Conservation (phyloP, 1,140 invertebrate genomes). For the Calephelis nemesis region DNA sequence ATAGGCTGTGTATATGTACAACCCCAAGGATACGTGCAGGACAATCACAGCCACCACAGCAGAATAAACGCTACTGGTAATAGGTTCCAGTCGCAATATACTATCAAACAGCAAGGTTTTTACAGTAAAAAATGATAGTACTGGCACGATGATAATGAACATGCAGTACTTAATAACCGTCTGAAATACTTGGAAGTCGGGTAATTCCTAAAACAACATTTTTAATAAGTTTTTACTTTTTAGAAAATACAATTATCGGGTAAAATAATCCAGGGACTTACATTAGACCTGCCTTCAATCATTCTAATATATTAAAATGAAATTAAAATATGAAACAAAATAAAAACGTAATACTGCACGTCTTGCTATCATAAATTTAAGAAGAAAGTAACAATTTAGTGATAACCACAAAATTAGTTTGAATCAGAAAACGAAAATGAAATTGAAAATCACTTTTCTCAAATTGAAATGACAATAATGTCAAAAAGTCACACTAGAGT, state of each 20-base stretch:
- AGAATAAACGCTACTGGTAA: constrained; percentile 86
- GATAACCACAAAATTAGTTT: no score
- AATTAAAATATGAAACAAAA: constrained; percentile 45
- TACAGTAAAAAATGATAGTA: constrained; percentile 80
- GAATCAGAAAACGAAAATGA: no score
- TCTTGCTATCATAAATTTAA: constrained; percentile 1
- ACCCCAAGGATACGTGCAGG: constrained; percentile 85
- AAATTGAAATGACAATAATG: no score
- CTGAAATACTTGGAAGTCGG: constrained; percentile 81
- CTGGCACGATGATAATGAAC: constrained; percentile 82
- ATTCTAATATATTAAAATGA: constrained; percentile 66
- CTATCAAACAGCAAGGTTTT: constrained; percentile 82
- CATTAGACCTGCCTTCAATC: constrained; percentile 77
- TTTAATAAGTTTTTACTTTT: constrained; percentile 30
- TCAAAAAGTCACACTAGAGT: constrained; percentile 1
- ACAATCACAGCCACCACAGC: constrained; percentile 85
- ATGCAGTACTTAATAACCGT: constrained; percentile 83
- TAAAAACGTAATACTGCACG: constrained; percentile 22
- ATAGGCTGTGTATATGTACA: constrained; percentile 88
- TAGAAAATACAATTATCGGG: background rate
- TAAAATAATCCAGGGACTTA: constrained; percentile 46
- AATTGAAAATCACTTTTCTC: background rate
- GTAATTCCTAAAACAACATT: constrained; percentile 70
- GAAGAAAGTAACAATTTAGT: no score
- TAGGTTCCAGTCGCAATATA: constrained; percentile 77